Conservation (phyloP, 1,140 invertebrate genomes). For the Apis dorsata region DNA sequence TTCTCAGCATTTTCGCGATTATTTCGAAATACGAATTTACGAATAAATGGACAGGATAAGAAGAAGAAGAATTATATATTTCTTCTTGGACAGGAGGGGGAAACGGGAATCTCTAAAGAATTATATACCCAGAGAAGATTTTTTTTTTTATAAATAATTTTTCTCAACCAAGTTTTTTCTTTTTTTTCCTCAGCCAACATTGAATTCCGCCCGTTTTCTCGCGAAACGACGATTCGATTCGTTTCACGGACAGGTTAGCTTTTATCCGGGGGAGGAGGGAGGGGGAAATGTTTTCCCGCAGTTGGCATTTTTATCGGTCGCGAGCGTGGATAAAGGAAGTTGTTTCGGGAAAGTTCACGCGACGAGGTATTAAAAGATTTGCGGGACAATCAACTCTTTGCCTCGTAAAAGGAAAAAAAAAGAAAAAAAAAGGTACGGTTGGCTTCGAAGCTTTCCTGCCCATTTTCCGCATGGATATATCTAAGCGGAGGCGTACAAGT, state of each 20-base stretch:
- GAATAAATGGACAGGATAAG: no score
- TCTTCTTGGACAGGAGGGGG: no score
- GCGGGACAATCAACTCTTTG: not conserved
- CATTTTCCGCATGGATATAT: not conserved
- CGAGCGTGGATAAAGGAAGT: not conserved
- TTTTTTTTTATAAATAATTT: no score
- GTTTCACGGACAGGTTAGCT: not conserved
- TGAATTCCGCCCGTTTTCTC: no score
- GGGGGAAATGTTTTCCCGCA: not conserved
- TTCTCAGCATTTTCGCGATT: no score
- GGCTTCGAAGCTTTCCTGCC: constrained; percentile 7
- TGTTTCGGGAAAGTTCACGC: constrained; percentile 2
- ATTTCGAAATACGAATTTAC: no score
- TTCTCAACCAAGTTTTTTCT: no score
- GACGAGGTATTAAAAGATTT: not conserved
- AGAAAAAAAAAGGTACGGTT: not conserved
- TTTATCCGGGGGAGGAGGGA: not conserved
- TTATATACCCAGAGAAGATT: no score
- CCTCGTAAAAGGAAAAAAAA: not conserved
- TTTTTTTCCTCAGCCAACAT: no score
- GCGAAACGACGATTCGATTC: not conserved
- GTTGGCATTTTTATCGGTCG: constrained; percentile 19
- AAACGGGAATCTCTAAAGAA: no score
- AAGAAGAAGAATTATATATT: no score
- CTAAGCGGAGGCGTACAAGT: not conserved